These are phyloP conservation scores for Nematopogon swammerdamellus DNA, from an alignment of 2,888 invertebrate genomes.

Conservation along the genomic window DNA sequence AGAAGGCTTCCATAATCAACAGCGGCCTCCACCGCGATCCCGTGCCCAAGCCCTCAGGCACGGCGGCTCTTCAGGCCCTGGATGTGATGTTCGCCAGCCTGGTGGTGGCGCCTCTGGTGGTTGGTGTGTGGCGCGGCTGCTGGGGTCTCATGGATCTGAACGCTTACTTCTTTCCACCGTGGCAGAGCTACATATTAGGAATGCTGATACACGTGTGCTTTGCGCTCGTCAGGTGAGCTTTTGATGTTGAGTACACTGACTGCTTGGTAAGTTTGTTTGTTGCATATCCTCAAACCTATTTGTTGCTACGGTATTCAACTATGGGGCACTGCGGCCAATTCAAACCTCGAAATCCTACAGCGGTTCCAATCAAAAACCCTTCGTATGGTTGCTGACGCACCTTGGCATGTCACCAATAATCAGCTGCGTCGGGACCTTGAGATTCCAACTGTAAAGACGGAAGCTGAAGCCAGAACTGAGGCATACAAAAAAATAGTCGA, in stretches of 20 bases:
- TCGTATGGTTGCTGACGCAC: too few relatives aligned
- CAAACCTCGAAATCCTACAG: too few relatives aligned
- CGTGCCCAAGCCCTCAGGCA: neutral
- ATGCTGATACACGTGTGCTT: slow-evolving; percentile 53
- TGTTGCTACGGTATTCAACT: too few relatives aligned
- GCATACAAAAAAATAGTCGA: too few relatives aligned
- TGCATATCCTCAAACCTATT: too few relatives aligned
- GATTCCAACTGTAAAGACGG: too few relatives aligned
- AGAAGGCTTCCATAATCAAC: neutral
- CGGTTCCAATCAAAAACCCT: too few relatives aligned
- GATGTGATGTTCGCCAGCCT: slow-evolving; percentile 22
- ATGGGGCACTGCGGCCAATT: too few relatives aligned
- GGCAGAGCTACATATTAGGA: slow-evolving; percentile 49
- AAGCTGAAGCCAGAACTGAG: too few relatives aligned
- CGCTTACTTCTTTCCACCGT: slow-evolving; percentile 55
- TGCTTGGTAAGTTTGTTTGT: neutral
- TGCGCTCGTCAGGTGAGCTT: slow-evolving; percentile 42
- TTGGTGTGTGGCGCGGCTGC: slow-evolving; percentile 80
- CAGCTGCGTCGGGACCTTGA: too few relatives aligned
- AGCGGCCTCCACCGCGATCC: neutral
- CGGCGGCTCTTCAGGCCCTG: neutral
- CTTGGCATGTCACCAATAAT: too few relatives aligned
- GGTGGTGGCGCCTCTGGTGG: slow-evolving; percentile 74
- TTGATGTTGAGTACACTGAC: too few relatives aligned
- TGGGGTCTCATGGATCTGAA: slow-evolving; percentile 77